phyloP scores from a whole-genome alignment of 2,797 vertebrate genomes.

The Sphenopsis melanotis region DNA sequence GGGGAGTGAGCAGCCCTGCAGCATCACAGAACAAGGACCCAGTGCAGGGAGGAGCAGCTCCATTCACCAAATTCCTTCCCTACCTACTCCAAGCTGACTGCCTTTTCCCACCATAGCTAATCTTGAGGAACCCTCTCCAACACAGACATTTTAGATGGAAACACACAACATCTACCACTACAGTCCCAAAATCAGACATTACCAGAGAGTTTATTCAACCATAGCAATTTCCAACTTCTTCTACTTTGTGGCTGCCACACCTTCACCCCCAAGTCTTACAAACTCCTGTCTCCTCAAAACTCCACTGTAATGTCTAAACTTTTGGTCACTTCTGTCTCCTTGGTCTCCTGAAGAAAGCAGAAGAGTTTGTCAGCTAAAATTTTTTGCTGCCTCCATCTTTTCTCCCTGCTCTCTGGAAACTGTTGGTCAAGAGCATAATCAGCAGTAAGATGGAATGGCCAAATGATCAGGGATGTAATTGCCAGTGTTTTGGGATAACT shows the following conservation, averaged over 20 bases:
- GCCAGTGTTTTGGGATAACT: background rate
- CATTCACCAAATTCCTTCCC: background rate
- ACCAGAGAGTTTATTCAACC: background rate
- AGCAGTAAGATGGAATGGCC: background rate
- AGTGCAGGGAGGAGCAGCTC: background rate
- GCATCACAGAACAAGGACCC: background rate
- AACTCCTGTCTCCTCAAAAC: background rate
- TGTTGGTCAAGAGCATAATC: background rate
- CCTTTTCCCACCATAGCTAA: background rate
- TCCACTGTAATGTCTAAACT: rapidly evolving
- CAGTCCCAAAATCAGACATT: background rate
- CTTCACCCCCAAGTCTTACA: background rate
- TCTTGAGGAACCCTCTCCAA: background rate
- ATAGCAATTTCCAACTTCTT: background rate
- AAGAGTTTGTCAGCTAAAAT: background rate
- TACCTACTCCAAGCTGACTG: background rate
- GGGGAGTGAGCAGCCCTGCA: background rate
- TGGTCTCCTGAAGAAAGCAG: background rate
- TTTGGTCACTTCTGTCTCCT: background rate
- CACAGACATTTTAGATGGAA: background rate
- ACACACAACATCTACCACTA: too few species aligned
- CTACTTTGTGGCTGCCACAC: background rate
- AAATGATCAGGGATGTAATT: background rate
- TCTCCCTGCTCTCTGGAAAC: background rate
- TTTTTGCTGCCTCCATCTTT: background rate